Base-by-base conservation (phyloP, 1,140 invertebrate genomes). In the Ladona fulva region DNA sequence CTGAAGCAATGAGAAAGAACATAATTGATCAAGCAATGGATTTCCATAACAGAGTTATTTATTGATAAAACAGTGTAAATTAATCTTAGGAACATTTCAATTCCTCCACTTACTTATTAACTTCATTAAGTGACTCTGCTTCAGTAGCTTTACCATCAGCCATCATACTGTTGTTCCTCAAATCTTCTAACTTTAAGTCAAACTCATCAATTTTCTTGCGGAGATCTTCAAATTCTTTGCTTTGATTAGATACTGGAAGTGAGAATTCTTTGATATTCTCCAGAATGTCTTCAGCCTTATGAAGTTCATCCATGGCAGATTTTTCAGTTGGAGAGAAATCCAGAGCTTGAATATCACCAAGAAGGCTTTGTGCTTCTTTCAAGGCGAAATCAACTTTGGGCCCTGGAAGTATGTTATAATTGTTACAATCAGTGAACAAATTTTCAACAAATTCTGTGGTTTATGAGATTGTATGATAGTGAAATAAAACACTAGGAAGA, bases 381-480 rank as follows among this genome's bases (percentile, higher is more conserved):
- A 96, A 81, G 0, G 94, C 92, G 22, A 89, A 90, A 75, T 96
- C 94, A 0, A 94, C 89, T 83, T 93, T 92, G 0, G 92, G 91
- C 29, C 91, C 88, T 74, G 82, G n/a, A n/a, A n/a, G n/a, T n/a
- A n/a, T n/a, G n/a, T n/a, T n/a, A n/a, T n/a, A n/a, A n/a, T n/a
- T n/a, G n/a, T n/a, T n/a, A n/a, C n/a, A n/a, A n/a, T n/a, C n/a
- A n/a, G n/a, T n/a, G n/a, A n/a, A n/a, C n/a, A n/a, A n/a, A n/a
- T n/a, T n/a, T n/a, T n/a, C n/a, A n/a, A n/a, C n/a, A n/a, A n/a
- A n/a, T n/a, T n/a, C n/a, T n/a, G n/a, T n/a, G n/a, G n/a, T n/a
- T n/a, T n/a, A n/a, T n/a, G n/a, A n/a, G n/a, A n/a, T n/a, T n/a
- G n/a, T n/a, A n/a, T n/a, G n/a, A n/a, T n/a, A n/a, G n/a, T n/a